Conservation (phyloP, 1,140 invertebrate species). For the Bombus terrestris region DNA sequence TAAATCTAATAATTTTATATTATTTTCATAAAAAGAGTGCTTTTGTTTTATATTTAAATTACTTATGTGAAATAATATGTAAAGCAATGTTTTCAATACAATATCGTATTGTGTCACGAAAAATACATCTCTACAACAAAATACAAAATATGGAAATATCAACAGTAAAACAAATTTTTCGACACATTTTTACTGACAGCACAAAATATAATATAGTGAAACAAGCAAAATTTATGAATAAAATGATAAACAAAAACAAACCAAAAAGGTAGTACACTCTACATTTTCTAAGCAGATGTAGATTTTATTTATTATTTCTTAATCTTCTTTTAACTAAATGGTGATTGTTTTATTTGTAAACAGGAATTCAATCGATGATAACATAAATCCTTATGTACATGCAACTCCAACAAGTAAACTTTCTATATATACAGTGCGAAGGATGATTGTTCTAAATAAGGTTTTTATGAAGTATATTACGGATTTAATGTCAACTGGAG, state of each 20-base stretch:
- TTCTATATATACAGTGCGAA: conserved; percentile 58
- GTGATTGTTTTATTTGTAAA: background rate
- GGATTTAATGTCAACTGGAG: conserved; percentile 88
- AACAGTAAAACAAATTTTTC: background rate
- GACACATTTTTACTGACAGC: background rate
- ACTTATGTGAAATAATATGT: background rate
- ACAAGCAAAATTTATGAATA: conserved; percentile 46
- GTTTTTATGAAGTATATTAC: conserved; percentile 91
- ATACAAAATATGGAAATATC: background rate
- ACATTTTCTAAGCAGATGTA: background rate
- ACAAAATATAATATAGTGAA: conserved; percentile 7
- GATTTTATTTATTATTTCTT: background rate
- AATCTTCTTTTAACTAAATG: background rate
- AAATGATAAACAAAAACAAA: conserved; percentile 4
- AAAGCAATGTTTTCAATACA: background rate
- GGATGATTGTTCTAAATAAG: conserved; percentile 88
- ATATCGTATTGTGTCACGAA: background rate
- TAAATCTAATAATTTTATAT: background rate
- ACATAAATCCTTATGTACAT: background rate
- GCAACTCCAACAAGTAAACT: background rate
- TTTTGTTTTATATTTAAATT: background rate
- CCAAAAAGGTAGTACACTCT: background rate
- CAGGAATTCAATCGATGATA: background rate
- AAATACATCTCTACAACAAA: background rate
- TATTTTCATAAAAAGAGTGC: background rate